Conservation (phyloP, 2,797 vertebrate species). For the Apogon hyalosoma region DNA sequence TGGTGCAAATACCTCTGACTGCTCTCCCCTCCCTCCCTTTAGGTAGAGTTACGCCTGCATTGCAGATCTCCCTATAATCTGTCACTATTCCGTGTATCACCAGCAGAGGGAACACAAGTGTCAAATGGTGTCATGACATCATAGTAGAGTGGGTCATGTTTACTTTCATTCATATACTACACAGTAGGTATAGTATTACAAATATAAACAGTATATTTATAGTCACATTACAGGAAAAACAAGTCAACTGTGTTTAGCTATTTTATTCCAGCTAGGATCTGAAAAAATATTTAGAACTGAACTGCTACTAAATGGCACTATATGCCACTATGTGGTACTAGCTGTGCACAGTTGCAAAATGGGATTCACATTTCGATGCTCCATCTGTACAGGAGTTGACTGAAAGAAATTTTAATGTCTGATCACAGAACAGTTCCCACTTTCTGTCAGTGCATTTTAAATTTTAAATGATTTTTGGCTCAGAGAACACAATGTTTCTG, state of each 20-base stretch:
- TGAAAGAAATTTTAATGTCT: no score
- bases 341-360: no score
- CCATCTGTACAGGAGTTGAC: no score
- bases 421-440: no score
- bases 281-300: no score
- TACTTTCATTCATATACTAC: conserved; percentile 17
- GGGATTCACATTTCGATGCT: no score
- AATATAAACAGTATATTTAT: conserved; percentile 10
- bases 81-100: conserved; percentile 60
- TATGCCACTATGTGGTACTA: no score
- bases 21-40: conserved; percentile 25
- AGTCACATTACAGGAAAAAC: conserved; percentile 13
- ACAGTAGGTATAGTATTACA: conserved; percentile 24
- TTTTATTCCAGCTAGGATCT: no score
- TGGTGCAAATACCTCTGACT: conserved; percentile 52
- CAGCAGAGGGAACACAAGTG: conserved; percentile 72
- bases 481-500: no score
- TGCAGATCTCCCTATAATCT: conserved; percentile 77
- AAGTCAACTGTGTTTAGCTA: neutral
- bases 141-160: conserved; percentile 34
- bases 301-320: no score
- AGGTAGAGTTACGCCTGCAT: conserved; percentile 80
- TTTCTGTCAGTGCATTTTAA: no score
- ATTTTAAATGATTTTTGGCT: no score
- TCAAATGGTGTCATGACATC: conserved; percentile 56